A percentile compares a stretch with the other conserved stretches of the same genome.
These are phyloP conservation scores for Rhinella marina DNA, from an alignment of 2,797 vertebrate genomes.

Conservation along the genomic window DNA sequence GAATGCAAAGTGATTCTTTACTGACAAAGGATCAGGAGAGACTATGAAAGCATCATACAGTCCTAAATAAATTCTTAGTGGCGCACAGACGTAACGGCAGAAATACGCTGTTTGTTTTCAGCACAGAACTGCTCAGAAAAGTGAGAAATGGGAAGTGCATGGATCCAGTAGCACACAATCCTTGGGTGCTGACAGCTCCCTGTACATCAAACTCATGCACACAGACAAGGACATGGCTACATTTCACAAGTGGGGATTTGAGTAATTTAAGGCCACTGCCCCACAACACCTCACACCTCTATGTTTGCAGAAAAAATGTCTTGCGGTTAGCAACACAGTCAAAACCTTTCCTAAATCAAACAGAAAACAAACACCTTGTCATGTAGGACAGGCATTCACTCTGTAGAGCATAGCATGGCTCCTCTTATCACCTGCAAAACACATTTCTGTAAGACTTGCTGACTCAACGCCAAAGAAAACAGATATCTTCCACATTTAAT, in stretches of 20 bases:
- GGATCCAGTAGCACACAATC: neutral
- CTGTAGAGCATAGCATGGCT: constrained; percentile 11
- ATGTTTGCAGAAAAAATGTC: constrained; percentile 23
- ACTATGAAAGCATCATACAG: neutral
- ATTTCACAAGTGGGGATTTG: neutral
- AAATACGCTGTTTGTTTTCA: neutral
- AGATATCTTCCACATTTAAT: neutral
- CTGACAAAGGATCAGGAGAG: neutral
- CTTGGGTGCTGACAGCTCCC: neutral
- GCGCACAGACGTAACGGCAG: neutral
- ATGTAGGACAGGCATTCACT: neutral
- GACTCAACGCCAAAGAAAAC: neutral
- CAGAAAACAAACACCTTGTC: constrained; percentile 16
- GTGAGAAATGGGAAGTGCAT: neutral
- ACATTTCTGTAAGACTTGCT: constrained; percentile 19
- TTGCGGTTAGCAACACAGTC: constrained; percentile 14
- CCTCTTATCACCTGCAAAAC: constrained; percentile 28
- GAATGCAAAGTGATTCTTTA: neutral
- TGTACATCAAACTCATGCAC: neutral
- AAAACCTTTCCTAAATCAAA: constrained; percentile 28
- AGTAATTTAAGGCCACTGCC: constrained; percentile 31
- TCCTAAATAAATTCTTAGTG: neutral
- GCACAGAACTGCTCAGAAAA: neutral
- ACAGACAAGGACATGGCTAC: neutral
- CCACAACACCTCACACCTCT: constrained; percentile 20